phyloP scores from a whole-genome alignment of 2,888 invertebrate genomes.

The Melanotus villosus region DNA sequence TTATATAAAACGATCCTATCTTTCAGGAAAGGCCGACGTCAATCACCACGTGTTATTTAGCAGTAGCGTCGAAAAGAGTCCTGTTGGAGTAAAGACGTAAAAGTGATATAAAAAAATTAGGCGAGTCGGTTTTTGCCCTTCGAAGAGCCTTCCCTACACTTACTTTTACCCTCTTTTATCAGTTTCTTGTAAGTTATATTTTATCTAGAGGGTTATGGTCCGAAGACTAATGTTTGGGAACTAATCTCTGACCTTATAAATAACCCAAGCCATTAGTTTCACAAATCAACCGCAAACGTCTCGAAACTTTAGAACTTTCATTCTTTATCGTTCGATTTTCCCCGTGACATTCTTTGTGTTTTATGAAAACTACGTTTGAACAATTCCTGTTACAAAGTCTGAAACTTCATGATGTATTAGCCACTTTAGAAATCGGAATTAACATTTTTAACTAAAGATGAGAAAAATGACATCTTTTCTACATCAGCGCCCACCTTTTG shows the following conservation, averaged over 20 bases:
- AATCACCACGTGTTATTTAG: conserved; percentile 26
- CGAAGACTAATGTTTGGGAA: conserved; percentile 51
- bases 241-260: conserved; percentile 54
- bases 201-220: conserved; percentile 45
- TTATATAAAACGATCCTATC: not conserved
- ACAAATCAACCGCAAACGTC: conserved; percentile 53
- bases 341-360: conserved; percentile 35
- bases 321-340: conserved; percentile 48
- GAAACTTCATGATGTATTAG: not conserved
- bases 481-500: no score
- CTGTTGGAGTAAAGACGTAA: not conserved
- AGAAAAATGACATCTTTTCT: no score
- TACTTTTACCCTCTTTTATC: conserved; percentile 38
- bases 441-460: not conserved
- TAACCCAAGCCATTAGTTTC: conserved; percentile 52
- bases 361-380: conserved; percentile 6
- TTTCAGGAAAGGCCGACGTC: not conserved
- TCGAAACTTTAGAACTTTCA: conserved; percentile 51
- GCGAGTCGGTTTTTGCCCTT: conserved; percentile 29
- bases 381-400: not conserved
- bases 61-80: conserved; percentile 20
- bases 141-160: conserved; percentile 18
- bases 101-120: conserved; percentile 29
- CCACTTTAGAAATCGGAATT: not conserved
- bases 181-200: conserved; percentile 51